These are phyloP conservation scores for Macrotrachela quadricornifera DNA, from an alignment of 1,140 invertebrate species.

Conservation along the genomic window DNA sequence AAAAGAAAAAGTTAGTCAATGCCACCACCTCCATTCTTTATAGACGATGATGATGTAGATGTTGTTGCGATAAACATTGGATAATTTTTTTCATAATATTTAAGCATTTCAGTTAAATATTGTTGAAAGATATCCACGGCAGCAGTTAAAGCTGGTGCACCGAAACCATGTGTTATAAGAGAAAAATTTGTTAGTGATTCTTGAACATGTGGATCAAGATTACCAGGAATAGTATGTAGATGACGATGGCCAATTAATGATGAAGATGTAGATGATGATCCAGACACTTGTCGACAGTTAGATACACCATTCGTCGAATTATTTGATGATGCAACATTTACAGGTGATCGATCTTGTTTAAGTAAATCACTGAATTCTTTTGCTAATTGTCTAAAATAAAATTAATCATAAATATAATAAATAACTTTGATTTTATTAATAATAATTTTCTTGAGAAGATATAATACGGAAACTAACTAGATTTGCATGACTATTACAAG, in stretches of 20 bases:
- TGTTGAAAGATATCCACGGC: not conserved
- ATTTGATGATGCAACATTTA: constrained; percentile 61
- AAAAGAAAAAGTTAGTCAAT: too few relatives aligned
- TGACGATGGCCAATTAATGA: too few relatives aligned
- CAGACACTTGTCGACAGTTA: not conserved
- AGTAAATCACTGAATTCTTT: constrained; percentile 92
- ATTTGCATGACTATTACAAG: too few relatives aligned
- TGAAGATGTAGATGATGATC: too few relatives aligned
- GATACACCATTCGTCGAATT: not conserved
- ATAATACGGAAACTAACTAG: too few relatives aligned
- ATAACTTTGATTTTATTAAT: too few relatives aligned
- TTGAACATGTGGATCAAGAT: constrained; percentile 38
- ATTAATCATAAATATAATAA: constrained; percentile 7
- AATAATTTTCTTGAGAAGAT: too few relatives aligned
- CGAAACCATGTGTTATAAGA: constrained; percentile 90
- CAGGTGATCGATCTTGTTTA: constrained; percentile 76
- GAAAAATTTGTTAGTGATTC: constrained; percentile 89
- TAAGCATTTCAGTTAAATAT: not conserved
- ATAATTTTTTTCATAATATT: too few relatives aligned
- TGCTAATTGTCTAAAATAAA: constrained; percentile 53
- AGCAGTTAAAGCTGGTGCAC: constrained; percentile 48
- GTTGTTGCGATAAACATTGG: too few relatives aligned
- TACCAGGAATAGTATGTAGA: constrained; percentile 16
- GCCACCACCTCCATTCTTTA: too few relatives aligned
- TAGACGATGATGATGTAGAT: too few relatives aligned